Base-by-base conservation (phyloP, 2,113 vertebrate genomes). In the Saguinus imperator region DNA sequence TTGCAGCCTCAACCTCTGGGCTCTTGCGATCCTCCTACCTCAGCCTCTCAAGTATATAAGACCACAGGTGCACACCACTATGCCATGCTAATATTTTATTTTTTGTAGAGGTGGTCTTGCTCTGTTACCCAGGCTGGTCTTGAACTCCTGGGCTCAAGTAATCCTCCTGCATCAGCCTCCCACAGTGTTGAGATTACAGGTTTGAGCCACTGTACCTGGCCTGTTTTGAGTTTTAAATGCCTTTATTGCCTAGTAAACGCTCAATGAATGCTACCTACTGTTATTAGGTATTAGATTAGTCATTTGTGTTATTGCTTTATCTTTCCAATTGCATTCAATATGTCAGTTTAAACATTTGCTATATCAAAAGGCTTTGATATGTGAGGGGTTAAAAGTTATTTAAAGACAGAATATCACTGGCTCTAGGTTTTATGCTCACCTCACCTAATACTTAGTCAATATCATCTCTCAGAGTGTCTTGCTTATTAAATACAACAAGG, bases 351-450 rank as follows among this genome's bases (percentile, higher is more conserved):
- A 55, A 75, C 37, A 23, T 58, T 97, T 73, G 80, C 48, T 88
- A 5, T 81, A 57, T 43, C 14, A 77, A 77, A 76, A 90, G 48
- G 88, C 52, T 64, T 1, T 85, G 45, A 90, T 52, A 66, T 92
- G 3, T 61, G 83, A n/a, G 50, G 35, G n/a, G 13, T 57, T 88
- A n/a, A 75, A 93, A 72, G 48, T 94, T 91, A 50, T 79, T 79
- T 89, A 83, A 48, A 87, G 45, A 37, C 17, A 75, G 50, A 93
- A 68, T 5, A 23, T 50, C 29, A 37, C 23, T 70, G 48, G 16
- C 80, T 80, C 14, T 89, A 50, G 68, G 21, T 80, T 95, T 95
- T 97, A 48, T 84, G 45, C 43, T 93, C 68, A 73, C 25, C 27
- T 89, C 40, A 61, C 40, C 29, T 64, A 43, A 18, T 12, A 83